phyloP scores from a whole-genome alignment of 2,888 invertebrate genomes.

The Cenopis cana region DNA sequence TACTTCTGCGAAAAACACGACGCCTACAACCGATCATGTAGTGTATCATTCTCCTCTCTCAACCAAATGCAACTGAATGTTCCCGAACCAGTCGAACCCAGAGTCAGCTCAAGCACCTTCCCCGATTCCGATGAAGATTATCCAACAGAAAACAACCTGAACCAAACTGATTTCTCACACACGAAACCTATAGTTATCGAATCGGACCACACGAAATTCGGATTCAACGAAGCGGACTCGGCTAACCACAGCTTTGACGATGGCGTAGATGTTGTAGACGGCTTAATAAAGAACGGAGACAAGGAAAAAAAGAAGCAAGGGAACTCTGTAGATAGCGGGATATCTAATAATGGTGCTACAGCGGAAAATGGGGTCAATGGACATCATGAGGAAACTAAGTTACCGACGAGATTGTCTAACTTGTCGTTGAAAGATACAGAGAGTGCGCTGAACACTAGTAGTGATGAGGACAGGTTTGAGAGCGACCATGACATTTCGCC shows the following conservation, averaged over 20 bases:
- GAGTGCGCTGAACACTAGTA: constrained; percentile 61
- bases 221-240: constrained; percentile 68
- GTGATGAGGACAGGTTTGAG: constrained; percentile 75
- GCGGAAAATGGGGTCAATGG: constrained; percentile 50
- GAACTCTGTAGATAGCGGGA: constrained; percentile 78
- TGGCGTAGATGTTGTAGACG: constrained; percentile 75
- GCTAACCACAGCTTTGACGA: constrained; percentile 80
- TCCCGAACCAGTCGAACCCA: constrained; percentile 72
- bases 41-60: constrained; percentile 75
- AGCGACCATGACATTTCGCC: constrained; percentile 71
- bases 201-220: constrained; percentile 70
- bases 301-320: constrained; percentile 71
- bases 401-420: constrained; percentile 71
- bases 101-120: constrained; percentile 69
- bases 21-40: constrained; percentile 74
- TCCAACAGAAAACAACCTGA: constrained; percentile 77
- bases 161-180: constrained; percentile 79
- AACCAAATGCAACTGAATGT: constrained; percentile 76
- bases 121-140: constrained; percentile 78
- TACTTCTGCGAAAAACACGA: constrained; percentile 82
- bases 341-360: constrained; percentile 68
- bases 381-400: constrained; percentile 53
- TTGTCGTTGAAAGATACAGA: constrained; percentile 73
- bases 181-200: constrained; percentile 79
- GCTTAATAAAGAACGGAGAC: constrained; percentile 60